Evolutionary conservation across 2,113 vertebrate genomes (phyloP).

Genomic region (Phodopus roborovskii): DNA sequence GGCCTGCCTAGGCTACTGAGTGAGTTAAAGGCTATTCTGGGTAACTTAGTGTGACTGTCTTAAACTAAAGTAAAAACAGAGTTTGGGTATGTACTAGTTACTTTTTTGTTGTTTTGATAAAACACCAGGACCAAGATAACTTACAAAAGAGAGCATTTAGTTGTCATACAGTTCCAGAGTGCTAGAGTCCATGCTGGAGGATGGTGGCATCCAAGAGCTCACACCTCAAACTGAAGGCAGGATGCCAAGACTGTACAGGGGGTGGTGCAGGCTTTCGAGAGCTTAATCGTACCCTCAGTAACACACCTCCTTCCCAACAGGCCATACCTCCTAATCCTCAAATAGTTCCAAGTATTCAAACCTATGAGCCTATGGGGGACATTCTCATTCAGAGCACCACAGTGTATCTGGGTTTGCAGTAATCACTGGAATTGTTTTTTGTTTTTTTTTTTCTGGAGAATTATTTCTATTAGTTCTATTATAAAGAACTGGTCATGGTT

Average conservation of each 20-base stretch:
- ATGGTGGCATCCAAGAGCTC: too few relatives aligned
- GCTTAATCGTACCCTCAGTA: not conserved
- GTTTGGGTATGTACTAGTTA: not conserved
- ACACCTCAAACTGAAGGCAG: not conserved
- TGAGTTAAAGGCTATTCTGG: not conserved
- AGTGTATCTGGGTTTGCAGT: not conserved
- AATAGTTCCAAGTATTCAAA: not conserved
- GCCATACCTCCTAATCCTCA: not conserved
- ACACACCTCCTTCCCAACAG: not conserved
- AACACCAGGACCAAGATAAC: not conserved
- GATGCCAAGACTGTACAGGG: not conserved
- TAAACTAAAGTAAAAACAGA: not conserved
- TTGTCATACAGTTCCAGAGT: not conserved
- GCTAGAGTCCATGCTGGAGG: not conserved
- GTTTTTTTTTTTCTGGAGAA: not conserved
- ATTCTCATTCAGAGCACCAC: not conserved
- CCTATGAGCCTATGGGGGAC: too few relatives aligned
- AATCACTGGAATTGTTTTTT: constrained; percentile 27
- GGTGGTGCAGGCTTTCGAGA: not conserved
- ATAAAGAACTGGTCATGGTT: not conserved
- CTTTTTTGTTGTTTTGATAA: not conserved
- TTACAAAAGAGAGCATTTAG: not conserved
- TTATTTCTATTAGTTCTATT: constrained; percentile 61
- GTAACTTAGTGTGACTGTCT: not conserved
- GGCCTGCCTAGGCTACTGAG: not conserved